Percentiles rank a stretch among this genome's conserved stretches.
Evolutionary conservation across 2,797 vertebrate genomes (phyloP).

Genomic region (Platyrinchus mystaceus): DNA sequence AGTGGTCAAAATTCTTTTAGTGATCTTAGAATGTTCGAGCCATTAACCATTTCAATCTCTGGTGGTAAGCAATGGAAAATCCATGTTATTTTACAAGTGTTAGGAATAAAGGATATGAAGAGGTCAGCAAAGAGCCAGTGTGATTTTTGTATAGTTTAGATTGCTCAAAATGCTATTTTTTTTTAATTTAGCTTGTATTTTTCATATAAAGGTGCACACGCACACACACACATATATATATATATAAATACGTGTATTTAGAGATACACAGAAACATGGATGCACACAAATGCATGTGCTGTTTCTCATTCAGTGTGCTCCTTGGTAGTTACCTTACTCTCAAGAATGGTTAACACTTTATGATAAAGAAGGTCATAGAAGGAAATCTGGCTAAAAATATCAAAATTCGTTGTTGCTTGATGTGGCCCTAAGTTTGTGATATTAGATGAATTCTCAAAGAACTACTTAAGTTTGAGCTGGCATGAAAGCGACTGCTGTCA

Average conservation of each 20-base stretch:
- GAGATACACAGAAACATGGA: not conserved
- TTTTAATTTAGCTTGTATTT: not conserved
- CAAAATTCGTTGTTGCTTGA: not conserved
- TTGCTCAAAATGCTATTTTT: not conserved
- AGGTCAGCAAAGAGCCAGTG: not conserved
- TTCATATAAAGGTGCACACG: not conserved
- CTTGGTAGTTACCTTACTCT: not conserved
- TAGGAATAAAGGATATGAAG: not conserved
- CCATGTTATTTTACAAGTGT: not conserved
- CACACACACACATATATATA: not conserved
- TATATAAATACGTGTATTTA: too few relatives aligned
- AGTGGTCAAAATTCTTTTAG: too few relatives aligned
- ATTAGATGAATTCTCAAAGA: not conserved
- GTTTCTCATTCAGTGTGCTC: not conserved
- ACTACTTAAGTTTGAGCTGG: not conserved
- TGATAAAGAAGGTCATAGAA: not conserved
- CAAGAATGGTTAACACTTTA: not conserved
- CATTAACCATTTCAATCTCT: too few relatives aligned
- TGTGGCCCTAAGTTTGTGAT: not conserved
- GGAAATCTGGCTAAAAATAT: not conserved
- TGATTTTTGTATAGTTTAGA: not conserved
- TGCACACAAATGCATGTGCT: rapidly evolving
- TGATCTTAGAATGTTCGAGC: too few relatives aligned
- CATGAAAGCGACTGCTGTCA: not conserved
- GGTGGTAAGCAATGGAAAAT: not conserved